These are phyloP conservation scores for Bungarus multicinctus DNA, from an alignment of 2,113 vertebrate genomes.

Conservation along the genomic window DNA sequence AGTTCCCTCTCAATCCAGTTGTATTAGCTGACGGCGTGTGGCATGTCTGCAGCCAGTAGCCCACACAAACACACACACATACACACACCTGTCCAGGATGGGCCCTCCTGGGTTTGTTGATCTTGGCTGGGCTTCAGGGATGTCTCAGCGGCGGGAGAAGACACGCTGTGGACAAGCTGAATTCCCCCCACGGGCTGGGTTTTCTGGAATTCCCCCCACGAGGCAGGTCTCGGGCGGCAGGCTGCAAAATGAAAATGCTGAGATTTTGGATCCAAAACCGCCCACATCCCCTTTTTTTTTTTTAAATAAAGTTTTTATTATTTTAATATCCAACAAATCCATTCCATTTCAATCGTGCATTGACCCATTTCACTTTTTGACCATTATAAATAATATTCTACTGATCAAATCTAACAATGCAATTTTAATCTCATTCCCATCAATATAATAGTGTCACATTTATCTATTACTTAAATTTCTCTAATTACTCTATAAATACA, in stretches of 20 bases:
- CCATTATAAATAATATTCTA: too few species aligned
- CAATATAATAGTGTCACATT: too few species aligned
- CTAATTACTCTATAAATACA: too few species aligned
- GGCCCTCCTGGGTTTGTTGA: neutral
- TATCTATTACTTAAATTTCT: too few species aligned
- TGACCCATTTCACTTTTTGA: too few species aligned
- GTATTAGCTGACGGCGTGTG: neutral
- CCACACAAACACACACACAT: too few species aligned
- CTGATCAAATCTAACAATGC: too few species aligned
- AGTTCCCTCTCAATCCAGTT: neutral
- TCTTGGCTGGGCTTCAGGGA: neutral
- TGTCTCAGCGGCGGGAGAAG: neutral
- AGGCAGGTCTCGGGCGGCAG: neutral
- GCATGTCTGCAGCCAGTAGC: neutral
- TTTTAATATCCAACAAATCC: too few species aligned
- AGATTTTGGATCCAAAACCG: neutral
- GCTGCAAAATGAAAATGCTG: neutral
- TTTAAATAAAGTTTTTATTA: too few species aligned
- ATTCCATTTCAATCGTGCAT: too few species aligned
- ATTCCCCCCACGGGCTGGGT: neutral
- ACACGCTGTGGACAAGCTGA: neutral
- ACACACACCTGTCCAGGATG: neutral
- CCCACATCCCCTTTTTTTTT: too few species aligned
- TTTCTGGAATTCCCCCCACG: neutral
- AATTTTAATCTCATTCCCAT: too few species aligned